Evolutionary conservation across 2,113 vertebrate species (phyloP), one percentile per base, ranked within the genome.

Genomic region (Callopanchax toddi): DNA sequence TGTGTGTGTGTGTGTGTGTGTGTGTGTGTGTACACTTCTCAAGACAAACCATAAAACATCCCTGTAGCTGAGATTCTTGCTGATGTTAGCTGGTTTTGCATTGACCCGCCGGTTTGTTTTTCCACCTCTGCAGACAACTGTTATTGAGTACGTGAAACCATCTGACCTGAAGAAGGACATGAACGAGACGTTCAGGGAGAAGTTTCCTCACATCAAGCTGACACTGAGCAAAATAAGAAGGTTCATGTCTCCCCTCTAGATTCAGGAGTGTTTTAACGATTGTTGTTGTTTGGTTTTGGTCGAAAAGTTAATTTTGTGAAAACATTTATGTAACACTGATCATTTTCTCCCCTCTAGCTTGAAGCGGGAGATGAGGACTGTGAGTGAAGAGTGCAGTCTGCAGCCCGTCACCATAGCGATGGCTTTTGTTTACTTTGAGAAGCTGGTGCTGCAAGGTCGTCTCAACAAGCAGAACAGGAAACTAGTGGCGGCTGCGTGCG

Each of bases 341-440:
- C 10, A 32, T 7, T 32, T 32, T 32, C 29, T n/a, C n/a, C n/a
- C n/a, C n/a, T n/a, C 21, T 55, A 99, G 97, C 73, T 85, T 99
- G 61, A 99, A 99, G 83, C 91, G 96, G 66, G 97, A 99, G 73
- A 99, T 99, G 96, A 91, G 94, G 29, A 93, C 92, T 1, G 90
- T 98, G 78, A 94, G 96, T 0, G 94, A 96, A 67, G 97, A 99
- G 78, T 96, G 94, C 68, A 88, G 67, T n/a, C 89, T 99, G 62
- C 96, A 99, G 92, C 96, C 96, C 0, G 95, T 95, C 58, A 96
- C 97, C 7, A 93, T 95, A 75, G 95, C 96, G 29, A 97, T 98
- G 96, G 94, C 96, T 26, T 99, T 95, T n/a, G 97, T 98, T 71
- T 99, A 99, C 93, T 99, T 99, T 25, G 97, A 99, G 94, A 99